Base-by-base conservation (phyloP, 2,888 invertebrate genomes). In the Epistrophe grossulariae region DNA sequence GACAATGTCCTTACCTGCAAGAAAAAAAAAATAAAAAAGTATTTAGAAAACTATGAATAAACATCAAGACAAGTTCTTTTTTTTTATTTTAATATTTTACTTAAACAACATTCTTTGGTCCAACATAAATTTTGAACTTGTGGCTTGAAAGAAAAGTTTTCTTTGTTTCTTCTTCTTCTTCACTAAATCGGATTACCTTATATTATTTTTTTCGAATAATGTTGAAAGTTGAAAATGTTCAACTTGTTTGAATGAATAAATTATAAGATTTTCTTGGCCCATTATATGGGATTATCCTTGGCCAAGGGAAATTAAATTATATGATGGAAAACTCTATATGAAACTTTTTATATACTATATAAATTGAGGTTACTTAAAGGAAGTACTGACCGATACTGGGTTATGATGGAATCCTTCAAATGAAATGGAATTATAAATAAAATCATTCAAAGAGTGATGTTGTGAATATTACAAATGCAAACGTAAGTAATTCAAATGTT, bases 221-320 rank as follows among this genome's bases (percentile, higher is more conserved):
- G 60, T 24, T 24, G 43, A 70, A 81, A 77, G 52, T 85, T 87
- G 74, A 79, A 79, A 84, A 64, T 70, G 62, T 78, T 79, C 76
- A 83, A 82, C 78, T 82, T 79, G 79, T 72, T 87, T 71, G 72
- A 50, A 64, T 84, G 84, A 57, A 88, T 80, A 73, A 80, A 80
- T 80, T 80, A 80, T 73, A 62, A 73, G 79, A 88, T 79, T 45
- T 74, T 68, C 79, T 40, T 76, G 70, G 19, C 24, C 79, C 74
- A 77, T 83, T 83, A 77, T 72, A 62, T 17, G 68, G 48, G 83
- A 83, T 79, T 76, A 88, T 88, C 70, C 64, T 68, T 57, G 70
- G n/a, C 38, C 57, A 81, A 79, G 50, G 62, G 55, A 77, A 57
- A 71, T 77, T 64, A 70, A 85, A 74, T 79, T 71, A 24, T 71